Conservation (phyloP, 2,113 vertebrate species). For the Brachyhypopomus gauderio region DNA sequence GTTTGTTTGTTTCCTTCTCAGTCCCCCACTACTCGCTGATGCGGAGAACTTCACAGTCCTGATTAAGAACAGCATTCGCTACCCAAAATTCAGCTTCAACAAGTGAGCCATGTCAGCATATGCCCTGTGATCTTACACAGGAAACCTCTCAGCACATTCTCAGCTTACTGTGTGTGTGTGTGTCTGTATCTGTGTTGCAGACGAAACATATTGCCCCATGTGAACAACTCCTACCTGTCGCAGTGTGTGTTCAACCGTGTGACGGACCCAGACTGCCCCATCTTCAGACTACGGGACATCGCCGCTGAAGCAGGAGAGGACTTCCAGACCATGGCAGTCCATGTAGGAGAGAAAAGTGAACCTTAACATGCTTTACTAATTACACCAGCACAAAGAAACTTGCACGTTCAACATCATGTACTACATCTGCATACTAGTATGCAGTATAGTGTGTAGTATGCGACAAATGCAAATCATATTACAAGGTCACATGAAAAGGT, state of each 20-base stretch:
- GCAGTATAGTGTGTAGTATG: no score
- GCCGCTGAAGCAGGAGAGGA: slow-evolving; percentile 74
- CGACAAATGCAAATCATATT: no score
- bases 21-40: slow-evolving; percentile 77
- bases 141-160: no score
- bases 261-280: slow-evolving; percentile 82
- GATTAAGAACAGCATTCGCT: slow-evolving; percentile 88
- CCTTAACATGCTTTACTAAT: neutral
- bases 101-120: slow-evolving; percentile 72
- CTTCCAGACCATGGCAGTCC: slow-evolving; percentile 83
- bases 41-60: slow-evolving; percentile 87
- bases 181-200: slow-evolving; percentile 58
- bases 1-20: slow-evolving; percentile 57
- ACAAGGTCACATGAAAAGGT: no score
- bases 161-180: neutral
- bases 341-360: slow-evolving; percentile 67
- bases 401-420: no score
- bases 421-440: no score
- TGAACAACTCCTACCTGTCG: slow-evolving; percentile 76
- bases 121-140: no score
- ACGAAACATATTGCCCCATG: slow-evolving; percentile 81
- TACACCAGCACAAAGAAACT: no score
- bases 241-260: slow-evolving; percentile 72
- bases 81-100: slow-evolving; percentile 85
- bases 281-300: slow-evolving; percentile 80